Evolutionary conservation across 2,797 vertebrate species (phyloP).

Genomic region (Liparis tanakae): DNA sequence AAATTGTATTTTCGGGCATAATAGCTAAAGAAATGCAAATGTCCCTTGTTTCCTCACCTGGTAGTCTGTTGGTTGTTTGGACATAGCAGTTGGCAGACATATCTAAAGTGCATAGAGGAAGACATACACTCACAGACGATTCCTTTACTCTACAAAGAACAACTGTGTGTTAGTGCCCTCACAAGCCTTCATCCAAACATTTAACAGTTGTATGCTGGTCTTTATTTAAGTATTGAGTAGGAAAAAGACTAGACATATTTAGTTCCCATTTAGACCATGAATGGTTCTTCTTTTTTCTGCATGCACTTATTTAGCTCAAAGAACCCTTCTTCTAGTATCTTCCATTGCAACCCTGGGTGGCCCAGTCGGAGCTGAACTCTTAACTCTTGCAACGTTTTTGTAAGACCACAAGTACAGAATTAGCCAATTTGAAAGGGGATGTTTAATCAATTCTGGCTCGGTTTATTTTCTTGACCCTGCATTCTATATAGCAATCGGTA

Average conservation of each 20-base stretch:
- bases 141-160: slow-evolving; percentile 33
- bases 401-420: slow-evolving; percentile 18
- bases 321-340: background rate
- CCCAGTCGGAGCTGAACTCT: slow-evolving; percentile 24
- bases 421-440: background rate
- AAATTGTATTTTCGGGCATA: slow-evolving; percentile 29
- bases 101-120: slow-evolving; percentile 34
- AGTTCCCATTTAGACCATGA: slow-evolving; percentile 29
- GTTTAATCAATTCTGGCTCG: slow-evolving; percentile 8
- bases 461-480: slow-evolving; percentile 20
- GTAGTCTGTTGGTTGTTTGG: slow-evolving; percentile 27
- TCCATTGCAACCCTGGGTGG: slow-evolving; percentile 33
- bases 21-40: slow-evolving; percentile 41
- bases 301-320: slow-evolving; percentile 21
- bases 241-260: slow-evolving; percentile 15
- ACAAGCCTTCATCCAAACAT: slow-evolving; percentile 1
- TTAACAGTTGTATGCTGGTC: slow-evolving; percentile 9
- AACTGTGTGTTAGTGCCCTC: slow-evolving; percentile 15
- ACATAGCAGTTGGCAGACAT: slow-evolving; percentile 24
- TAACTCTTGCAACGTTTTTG: slow-evolving; percentile 16
- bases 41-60: slow-evolving; percentile 37
- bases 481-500: background rate
- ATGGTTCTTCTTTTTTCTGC: slow-evolving; percentile 18
- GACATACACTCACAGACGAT: slow-evolving; percentile 14
- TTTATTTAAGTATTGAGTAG: slow-evolving; percentile 37